Percentiles rank a stretch among this genome's conserved stretches.
These are phyloP conservation scores for Monopis laevigella DNA, from an alignment of 2,888 invertebrate genomes.

Conservation along the genomic window DNA sequence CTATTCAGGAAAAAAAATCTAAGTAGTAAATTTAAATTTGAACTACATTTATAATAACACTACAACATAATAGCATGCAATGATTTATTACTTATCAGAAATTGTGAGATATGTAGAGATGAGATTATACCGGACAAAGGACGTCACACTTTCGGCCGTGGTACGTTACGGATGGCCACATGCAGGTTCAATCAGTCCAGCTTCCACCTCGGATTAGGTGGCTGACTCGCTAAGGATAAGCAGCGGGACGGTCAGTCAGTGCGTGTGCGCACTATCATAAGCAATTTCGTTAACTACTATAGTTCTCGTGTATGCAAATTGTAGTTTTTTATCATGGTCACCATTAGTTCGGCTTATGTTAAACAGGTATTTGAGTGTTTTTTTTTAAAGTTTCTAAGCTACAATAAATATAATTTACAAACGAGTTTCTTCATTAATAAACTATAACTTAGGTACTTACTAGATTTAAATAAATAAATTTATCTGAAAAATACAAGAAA, in stretches of 20 bases:
- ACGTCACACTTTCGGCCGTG: background rate
- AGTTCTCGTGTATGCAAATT: too few relatives aligned
- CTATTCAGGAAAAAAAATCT: too few relatives aligned
- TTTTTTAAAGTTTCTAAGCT: background rate
- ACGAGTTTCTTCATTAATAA: background rate
- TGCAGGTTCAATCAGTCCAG: conserved; percentile 2
- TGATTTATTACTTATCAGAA: conserved; percentile 1
- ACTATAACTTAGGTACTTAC: background rate
- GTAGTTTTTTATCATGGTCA: conserved; percentile 1
- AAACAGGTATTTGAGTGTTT: conserved; percentile 1
- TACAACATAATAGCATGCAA: too few relatives aligned
- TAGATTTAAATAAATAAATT: background rate
- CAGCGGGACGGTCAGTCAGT: too few relatives aligned
- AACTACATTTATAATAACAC: too few relatives aligned
- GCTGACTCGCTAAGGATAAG: too few relatives aligned
- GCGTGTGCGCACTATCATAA: too few relatives aligned
- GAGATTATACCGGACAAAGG: conserved; percentile 9
- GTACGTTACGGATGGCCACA: background rate
- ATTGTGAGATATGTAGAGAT: conserved; percentile 1
- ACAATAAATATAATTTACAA: background rate
- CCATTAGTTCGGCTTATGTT: conserved; percentile 1
- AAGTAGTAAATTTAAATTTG: too few relatives aligned
- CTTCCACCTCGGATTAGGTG: conserved; percentile 3
- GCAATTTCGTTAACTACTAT: too few relatives aligned
- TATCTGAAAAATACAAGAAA: too few relatives aligned